Conservation (phyloP, 2,888 invertebrate species). For the Horisme vitalbata region DNA sequence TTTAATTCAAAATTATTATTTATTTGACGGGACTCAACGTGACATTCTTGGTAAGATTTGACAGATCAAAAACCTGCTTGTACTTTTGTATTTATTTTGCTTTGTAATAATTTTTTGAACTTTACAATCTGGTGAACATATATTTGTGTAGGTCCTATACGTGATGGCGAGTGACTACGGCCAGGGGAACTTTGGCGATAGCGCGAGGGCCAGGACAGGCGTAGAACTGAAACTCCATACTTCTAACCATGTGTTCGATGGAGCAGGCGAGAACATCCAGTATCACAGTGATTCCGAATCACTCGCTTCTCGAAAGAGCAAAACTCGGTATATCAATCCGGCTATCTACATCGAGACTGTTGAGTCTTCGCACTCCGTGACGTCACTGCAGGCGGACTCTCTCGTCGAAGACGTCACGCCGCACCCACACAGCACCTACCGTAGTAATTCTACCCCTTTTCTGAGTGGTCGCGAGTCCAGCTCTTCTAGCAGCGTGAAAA, state of each 20-base stretch:
- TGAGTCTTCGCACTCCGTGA: conserved; percentile 66
- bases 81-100: conserved; percentile 45
- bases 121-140: conserved; percentile 21
- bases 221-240: conserved; percentile 45
- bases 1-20: conserved; percentile 16
- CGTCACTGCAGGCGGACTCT: conserved; percentile 63
- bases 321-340: conserved; percentile 82
- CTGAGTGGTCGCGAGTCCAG: conserved; percentile 64
- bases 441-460: conserved; percentile 72
- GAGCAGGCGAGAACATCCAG: conserved; percentile 70
- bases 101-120: conserved; percentile 32
- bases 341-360: conserved; percentile 83
- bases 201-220: conserved; percentile 50
- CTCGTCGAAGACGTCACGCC: conserved; percentile 66
- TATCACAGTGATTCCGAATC: conserved; percentile 75
- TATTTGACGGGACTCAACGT: conserved; percentile 23
- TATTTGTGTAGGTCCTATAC: conserved; percentile 25
- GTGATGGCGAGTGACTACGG: conserved; percentile 61
- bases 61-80: conserved; percentile 36
- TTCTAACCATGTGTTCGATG: conserved; percentile 71
- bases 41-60: conserved; percentile 44
- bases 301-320: conserved; percentile 61
- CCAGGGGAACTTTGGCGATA: conserved; percentile 67
- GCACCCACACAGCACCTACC: conserved; percentile 69
- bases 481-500: conserved; percentile 62